Base-by-base conservation (phyloP, 2,888 invertebrate genomes). In the Lasioglossum zephyrum region DNA sequence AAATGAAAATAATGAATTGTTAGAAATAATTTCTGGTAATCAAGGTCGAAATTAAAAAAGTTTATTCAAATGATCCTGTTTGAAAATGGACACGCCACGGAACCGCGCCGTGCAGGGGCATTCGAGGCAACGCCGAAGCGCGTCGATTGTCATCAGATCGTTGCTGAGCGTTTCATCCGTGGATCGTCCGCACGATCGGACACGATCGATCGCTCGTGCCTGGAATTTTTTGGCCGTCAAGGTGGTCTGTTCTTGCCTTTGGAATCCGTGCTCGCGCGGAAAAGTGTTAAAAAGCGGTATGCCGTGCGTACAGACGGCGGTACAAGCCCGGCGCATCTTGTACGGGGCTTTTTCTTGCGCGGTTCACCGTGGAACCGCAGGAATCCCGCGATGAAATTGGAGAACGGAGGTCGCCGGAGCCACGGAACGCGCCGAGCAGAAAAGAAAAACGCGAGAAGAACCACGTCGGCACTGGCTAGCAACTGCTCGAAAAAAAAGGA, bases 301-400 rank as follows among this genome's bases (percentile, higher is more conserved):
- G 86, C 70, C 74, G 85, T 77, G 75, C 84, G 87, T 87, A 87
- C 81, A 87, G 60, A 78, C 78, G 78, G 76, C 77, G 77, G 86
- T 82, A 81, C 90, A 89, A 85, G 87, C 87, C 83, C 88, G 81
- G 85, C 74, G 85, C 87, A 85, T 82, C 86, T 87, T 75, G 87
- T 82, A 75, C 72, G 41, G 57, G 69, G 49, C 22, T 69, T 85
- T 89, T 89, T 89, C 87, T 84, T 82, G 41, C 79, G 87, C 81
- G 90, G 90, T 86, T 90, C 88, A 73, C 82, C 84, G 78, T 87
- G 80, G 85, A 90, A 90, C 90, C 90, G 81, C 90, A 90, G 90
- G 90, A 90, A 90, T 90, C 86, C 83, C 87, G 63, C 79, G 86
- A 84, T 84, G 87, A 90, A 88, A 81, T 89, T 81, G 77, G 75